A percentile compares a stretch with the other conserved stretches of the same genome.
phyloP scores from a whole-genome alignment of 1,140 invertebrate species.

The Psix sp. region DNA sequence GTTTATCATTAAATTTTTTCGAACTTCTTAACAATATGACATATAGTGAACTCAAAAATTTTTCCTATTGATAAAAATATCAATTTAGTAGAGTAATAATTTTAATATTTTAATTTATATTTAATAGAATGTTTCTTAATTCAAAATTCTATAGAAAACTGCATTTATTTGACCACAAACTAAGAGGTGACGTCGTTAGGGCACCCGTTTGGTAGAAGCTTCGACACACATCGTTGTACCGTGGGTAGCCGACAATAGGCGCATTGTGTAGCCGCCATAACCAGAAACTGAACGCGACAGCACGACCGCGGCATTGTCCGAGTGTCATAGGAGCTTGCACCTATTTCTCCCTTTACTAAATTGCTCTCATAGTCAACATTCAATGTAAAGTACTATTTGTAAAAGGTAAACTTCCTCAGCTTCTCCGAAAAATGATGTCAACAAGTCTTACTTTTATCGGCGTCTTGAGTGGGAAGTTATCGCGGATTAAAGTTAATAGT shows the following conservation, averaged over 20 bases:
- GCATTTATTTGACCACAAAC: slow-evolving; percentile 38
- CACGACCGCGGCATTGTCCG: slow-evolving; percentile 72
- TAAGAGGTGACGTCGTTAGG: slow-evolving; percentile 52
- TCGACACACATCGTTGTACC: slow-evolving; percentile 70
- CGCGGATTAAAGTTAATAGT: slow-evolving; percentile 15
- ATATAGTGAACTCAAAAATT: no score
- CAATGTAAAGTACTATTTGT: slow-evolving; percentile 26
- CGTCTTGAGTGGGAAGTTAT: slow-evolving; percentile 27
- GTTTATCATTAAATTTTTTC: no score
- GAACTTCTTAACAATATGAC: no score
- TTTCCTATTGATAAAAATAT: no score
- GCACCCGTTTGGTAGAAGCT: slow-evolving; percentile 66
- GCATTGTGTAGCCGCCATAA: slow-evolving; percentile 76
- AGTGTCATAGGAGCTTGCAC: slow-evolving; percentile 70
- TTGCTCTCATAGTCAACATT: slow-evolving; percentile 52
- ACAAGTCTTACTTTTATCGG: slow-evolving; percentile 22
- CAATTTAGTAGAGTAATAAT: no score
- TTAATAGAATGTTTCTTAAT: no score
- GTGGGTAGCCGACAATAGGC: slow-evolving; percentile 73
- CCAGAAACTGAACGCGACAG: slow-evolving; percentile 75
- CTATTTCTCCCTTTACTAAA: slow-evolving; percentile 52
- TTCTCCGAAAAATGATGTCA: slow-evolving; percentile 42
- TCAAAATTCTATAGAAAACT: slow-evolving; percentile 7
- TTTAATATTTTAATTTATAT: no score
- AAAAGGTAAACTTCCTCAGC: slow-evolving; percentile 13